A percentile compares a stretch with the other conserved stretches of the same genome.
phyloP scores from a whole-genome alignment of 2,888 invertebrate genomes.

The Galeopsomyia nigrocyanea region DNA sequence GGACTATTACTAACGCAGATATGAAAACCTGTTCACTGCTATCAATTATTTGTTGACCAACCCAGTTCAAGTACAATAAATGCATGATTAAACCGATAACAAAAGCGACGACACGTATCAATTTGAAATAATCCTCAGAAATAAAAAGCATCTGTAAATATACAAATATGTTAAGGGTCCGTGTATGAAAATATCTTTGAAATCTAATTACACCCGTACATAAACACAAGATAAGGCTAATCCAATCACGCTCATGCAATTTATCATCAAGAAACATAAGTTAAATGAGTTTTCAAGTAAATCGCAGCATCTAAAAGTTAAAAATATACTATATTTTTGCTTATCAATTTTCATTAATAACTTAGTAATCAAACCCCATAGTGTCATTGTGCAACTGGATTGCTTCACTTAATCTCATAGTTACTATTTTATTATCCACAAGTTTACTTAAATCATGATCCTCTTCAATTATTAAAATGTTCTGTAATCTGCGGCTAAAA shows the following conservation, averaged over 20 bases:
- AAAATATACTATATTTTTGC: too few relatives aligned
- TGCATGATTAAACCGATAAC: conserved; percentile 2
- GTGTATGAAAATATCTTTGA: too few relatives aligned
- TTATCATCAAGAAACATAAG: neutral
- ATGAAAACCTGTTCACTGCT: conserved; percentile 1
- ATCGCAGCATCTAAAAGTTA: neutral
- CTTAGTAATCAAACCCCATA: too few relatives aligned
- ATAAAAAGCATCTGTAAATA: neutral
- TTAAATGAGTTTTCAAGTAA: conserved; percentile 12
- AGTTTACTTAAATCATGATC: too few relatives aligned
- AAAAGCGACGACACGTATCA: neutral
- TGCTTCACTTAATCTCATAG: too few relatives aligned
- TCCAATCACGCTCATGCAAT: neutral
- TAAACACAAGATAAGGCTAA: neutral
- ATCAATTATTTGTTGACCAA: conserved; percentile 10
- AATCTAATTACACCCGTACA: neutral
- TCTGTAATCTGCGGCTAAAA: too few relatives aligned
- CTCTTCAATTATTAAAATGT: too few relatives aligned
- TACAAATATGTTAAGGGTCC: too few relatives aligned
- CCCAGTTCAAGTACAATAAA: conserved; percentile 6
- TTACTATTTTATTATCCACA: too few relatives aligned
- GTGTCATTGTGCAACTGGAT: too few relatives aligned
- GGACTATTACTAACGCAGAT: neutral
- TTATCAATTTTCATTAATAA: too few relatives aligned
- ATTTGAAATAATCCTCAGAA: neutral